A percentile compares a stretch with the other conserved stretches of the same genome.
These are phyloP conservation scores for Linurgus olivaceus DNA, from an alignment of 2,797 vertebrate species.

Conservation along the genomic window DNA sequence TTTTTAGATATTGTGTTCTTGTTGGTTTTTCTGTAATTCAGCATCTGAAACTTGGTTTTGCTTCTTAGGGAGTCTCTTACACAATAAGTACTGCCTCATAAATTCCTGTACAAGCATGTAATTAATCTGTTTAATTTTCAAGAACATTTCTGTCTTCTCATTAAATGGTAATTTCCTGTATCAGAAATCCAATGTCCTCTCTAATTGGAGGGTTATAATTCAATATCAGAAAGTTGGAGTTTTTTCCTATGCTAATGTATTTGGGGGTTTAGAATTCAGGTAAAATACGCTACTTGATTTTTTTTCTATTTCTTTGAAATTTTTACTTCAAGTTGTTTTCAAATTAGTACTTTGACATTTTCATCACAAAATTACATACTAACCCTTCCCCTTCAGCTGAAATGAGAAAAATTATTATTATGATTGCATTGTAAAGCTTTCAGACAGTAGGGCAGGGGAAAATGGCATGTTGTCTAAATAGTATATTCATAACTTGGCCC, in stretches of 20 bases:
- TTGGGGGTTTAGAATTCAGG: neutral
- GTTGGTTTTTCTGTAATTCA: neutral
- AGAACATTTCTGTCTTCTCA: conserved; percentile 2
- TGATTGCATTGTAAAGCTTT: neutral
- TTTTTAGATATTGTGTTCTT: neutral
- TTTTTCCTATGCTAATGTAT: neutral
- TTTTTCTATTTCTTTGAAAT: neutral
- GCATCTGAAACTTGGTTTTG: neutral
- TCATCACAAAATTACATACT: neutral
- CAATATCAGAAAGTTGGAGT: neutral
- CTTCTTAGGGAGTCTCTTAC: neutral
- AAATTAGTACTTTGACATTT: conserved; percentile 12
- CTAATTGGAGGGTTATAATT: neutral
- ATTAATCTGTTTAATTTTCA: conserved; percentile 16
- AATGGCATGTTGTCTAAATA: neutral
- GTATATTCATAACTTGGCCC: neutral
- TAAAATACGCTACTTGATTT: neutral
- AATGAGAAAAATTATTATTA: neutral
- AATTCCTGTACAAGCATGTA: neutral
- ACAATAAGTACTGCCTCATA: neutral
- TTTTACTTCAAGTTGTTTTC: neutral
- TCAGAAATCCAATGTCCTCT: neutral
- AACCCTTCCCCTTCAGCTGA: neutral
- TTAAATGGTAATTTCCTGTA: conserved; percentile 24
- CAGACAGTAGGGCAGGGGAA: neutral